phyloP scores from a whole-genome alignment of 2,797 vertebrate genomes.

The Poecilia picta region DNA sequence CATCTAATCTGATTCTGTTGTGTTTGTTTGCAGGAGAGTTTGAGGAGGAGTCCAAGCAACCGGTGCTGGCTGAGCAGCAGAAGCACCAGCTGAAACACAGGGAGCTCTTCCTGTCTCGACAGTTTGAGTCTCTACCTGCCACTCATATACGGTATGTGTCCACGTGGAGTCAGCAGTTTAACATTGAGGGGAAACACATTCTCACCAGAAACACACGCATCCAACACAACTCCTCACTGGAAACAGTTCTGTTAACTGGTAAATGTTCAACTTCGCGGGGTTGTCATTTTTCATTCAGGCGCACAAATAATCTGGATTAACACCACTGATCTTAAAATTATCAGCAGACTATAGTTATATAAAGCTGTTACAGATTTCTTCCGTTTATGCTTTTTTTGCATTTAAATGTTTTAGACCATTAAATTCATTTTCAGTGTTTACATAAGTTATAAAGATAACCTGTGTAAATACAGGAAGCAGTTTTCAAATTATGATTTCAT shows the following conservation, averaged over 20 bases:
- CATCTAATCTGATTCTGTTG: conserved; percentile 1
- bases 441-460: background rate
- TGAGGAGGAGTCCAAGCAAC: conserved; percentile 96
- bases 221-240: background rate
- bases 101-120: conserved; percentile 93
- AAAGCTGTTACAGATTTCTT: background rate
- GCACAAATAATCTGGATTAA: background rate
- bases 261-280: background rate
- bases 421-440: background rate
- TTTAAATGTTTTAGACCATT: background rate
- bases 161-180: background rate
- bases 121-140: conserved; percentile 93
- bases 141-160: conserved; percentile 90
- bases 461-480: background rate
- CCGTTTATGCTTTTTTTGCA: background rate
- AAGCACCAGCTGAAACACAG: conserved; percentile 95
- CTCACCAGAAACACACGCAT: background rate
- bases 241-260: background rate
- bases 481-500: background rate
- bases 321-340: background rate
- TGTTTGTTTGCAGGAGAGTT: conserved; percentile 85
- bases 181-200: background rate
- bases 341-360: background rate
- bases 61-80: conserved; percentile 88
- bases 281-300: background rate